Evolutionary conservation across 2,888 invertebrate genomes (phyloP), one percentile per base, ranked within the genome.

Genomic region (Polydrusus cervinus): DNA sequence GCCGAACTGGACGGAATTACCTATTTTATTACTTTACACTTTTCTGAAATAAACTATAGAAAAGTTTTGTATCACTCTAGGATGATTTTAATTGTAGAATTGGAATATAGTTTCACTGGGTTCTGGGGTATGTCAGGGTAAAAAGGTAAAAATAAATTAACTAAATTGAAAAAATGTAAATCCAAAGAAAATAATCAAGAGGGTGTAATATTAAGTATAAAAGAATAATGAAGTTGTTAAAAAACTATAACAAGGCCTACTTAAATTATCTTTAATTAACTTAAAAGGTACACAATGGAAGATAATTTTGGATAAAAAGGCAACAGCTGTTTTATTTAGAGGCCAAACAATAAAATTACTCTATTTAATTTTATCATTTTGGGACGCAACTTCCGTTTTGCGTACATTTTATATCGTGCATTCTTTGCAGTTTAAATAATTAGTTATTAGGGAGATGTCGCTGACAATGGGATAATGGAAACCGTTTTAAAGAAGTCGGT

Each of bases 301-400:
- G 38, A 57, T 45, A 47, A 60, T 68, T 68, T 60, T 60, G 68
- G 68, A 68, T 60, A 60, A 64, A 66, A 71, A 43, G 53, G 20
- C 64, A 70, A 53, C 64, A 45, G 64, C 64, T 64, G 51, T 64
- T 64, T 53, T 20, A 47, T 68, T 68, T 66, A 66, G 66, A 66
- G 66, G 53, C 53, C 66, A 68, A 68, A 60, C 66, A 72, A 71
- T 60, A 38, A 49, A 72, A 66, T 53, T 65, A 65, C 16, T 49
- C 49, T 18, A 60, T 60, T 60, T 60, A 60, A 60, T 60, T 60
- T 72, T 72, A 72, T 72, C 72, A 18, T 72, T 72, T 55, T 43
- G 60, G 72, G 60, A 57, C 71, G 34, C 45, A 34, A 66, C 57
- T 66, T 72, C 72, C 72, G 57, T 14, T 60, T 38, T 10, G 57